Evolutionary conservation across 2,113 vertebrate species (phyloP).

Genomic region (Oryctolagus cuniculus): mOryCun1.1 NC_091432.1:214646001-214646500

Average conservation of each 20-base stretch:
- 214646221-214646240: constrained; percentile 26
- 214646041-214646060: background rate
- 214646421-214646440: no score
- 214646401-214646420: no score
- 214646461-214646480: no score
- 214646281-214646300: background rate
- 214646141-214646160: background rate
- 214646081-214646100: background rate
- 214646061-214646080: background rate
- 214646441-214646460: no score
- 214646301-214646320: background rate
- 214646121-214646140: background rate
- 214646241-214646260: background rate
- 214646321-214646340: background rate
- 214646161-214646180: constrained; percentile 10
- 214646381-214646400: no score
- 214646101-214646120: background rate
- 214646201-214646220: background rate
- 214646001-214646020: background rate
- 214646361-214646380: no score
- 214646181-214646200: background rate
- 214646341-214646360: no score
- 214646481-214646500: no score
- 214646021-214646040: background rate
- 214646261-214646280: background rate